Percentiles rank a stretch among this genome's conserved stretches.
These are phyloP conservation scores for Acanthacorydalis orientalis DNA, from an alignment of 2,888 invertebrate genomes.

Conservation along the genomic window DNA sequence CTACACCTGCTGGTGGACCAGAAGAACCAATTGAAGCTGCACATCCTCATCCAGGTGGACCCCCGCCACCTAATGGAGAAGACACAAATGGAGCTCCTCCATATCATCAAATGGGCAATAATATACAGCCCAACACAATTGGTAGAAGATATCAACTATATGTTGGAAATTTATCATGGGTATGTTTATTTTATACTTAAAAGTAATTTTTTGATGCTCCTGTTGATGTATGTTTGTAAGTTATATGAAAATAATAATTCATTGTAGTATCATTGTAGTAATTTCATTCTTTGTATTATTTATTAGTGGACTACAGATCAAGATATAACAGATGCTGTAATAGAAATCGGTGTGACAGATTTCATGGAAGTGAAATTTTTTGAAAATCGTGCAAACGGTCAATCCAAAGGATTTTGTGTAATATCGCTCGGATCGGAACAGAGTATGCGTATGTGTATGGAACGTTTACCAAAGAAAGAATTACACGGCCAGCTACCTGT, in stretches of 20 bases:
- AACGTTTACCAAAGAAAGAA: constrained; percentile 86
- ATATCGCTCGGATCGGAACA: constrained; percentile 85
- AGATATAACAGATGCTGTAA: constrained; percentile 83
- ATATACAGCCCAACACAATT: constrained; percentile 47
- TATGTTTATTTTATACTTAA: constrained; percentile 24
- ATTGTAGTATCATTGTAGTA: not conserved
- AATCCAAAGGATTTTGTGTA: constrained; percentile 96
- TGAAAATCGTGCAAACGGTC: constrained; percentile 96
- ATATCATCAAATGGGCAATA: constrained; percentile 52
- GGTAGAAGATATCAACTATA: constrained; percentile 81
- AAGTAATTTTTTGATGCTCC: not conserved
- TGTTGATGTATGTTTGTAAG: constrained; percentile 4
- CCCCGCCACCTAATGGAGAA: constrained; percentile 32
- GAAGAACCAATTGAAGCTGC: constrained; percentile 42
- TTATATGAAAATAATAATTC: not conserved
- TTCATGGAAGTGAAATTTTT: constrained; percentile 98
- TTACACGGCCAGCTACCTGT: constrained; percentile 90
- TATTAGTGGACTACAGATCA: constrained; percentile 95
- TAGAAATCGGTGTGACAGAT: constrained; percentile 76
- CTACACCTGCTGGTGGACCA: constrained; percentile 43
- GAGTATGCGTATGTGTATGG: constrained; percentile 78
- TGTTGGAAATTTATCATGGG: constrained; percentile 98
- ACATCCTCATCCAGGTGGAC: constrained; percentile 33
- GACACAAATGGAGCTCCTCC: constrained; percentile 55
- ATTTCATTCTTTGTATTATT: constrained; percentile 9